Evolutionary conservation across 2,113 vertebrate genomes (phyloP), one percentile per base, ranked within the genome.

Genomic region (Thymallus thymallus): DNA sequence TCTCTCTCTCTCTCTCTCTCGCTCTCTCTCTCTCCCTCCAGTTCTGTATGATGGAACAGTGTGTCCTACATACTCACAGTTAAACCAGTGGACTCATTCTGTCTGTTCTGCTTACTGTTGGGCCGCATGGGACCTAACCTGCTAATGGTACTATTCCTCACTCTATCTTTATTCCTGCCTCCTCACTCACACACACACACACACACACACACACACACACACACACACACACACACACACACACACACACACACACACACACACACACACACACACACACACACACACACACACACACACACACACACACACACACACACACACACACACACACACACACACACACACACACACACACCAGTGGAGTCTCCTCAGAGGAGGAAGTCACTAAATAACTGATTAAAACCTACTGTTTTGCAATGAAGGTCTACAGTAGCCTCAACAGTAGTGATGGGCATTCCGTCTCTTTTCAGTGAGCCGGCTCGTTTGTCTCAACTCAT

Each of bases 121-220:
- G 48, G 48, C 76, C 88, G 78, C 82, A 32, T 12, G 90, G 82
- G 88, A 85, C 71, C 70, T 88, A 87, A 84, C 87, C 88, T 89
- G 86, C 87, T 88, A 90, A 87, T 72, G 80, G 82, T 76, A 9
- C 68, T 75, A 87, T 85, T 78, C 74, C 81, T 89, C 84, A 86
- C 61, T 48, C 61, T 65, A 45, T 68, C 69, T 78, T 76, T 66
- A 3, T 30, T 26, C 20, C 45, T 68, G 14, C 14, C 29, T 16
- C 13, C 41, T 48, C 20, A 10, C 6, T 24, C 22, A 0, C 16
- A 22, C 32, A 1, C 85, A 75, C 79, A 74, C 32, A 32, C 48
- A 56, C 76, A 75, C 78, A 76, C 60, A 77, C 69, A 48, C 55
- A 64, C 32, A 1, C 32, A 35, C 32, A 6, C 32, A 35, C 32